Conservation (phyloP, 64 coral and sea anemone genomes). For the Montipora capricornis region DNA sequence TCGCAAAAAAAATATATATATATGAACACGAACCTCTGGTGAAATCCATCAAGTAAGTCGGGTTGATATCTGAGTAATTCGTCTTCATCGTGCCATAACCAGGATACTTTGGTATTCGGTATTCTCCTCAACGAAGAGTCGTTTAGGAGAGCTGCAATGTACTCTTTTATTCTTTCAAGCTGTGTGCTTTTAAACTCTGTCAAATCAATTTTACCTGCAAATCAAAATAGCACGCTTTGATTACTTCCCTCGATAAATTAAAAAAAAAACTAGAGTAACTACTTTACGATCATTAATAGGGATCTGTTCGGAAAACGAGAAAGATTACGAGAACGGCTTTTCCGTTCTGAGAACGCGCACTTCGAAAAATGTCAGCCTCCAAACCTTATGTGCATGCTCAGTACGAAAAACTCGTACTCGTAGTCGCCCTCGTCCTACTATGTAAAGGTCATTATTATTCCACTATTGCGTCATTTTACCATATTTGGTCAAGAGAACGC, state of each 20-base stretch:
- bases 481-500: no score
- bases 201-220: conserved; percentile 73
- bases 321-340: no score
- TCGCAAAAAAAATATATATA: background rate
- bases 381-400: no score
- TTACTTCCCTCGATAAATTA: background rate
- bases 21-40: conserved; percentile 60
- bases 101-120: conserved; percentile 64
- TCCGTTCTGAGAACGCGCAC: no score
- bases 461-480: no score
- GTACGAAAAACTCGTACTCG: no score
- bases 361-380: no score
- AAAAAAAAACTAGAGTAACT: no score
- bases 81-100: conserved; percentile 94
- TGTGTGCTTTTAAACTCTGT: conserved; percentile 80
- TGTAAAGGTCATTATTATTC: no score
- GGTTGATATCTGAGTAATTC: conserved; percentile 90
- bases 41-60: conserved; percentile 76
- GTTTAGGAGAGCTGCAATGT: conserved; percentile 63
- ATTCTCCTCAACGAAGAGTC: conserved; percentile 60
- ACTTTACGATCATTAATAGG: no score
- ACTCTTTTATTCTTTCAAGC: conserved; percentile 70
- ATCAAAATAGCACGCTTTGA: background rate
- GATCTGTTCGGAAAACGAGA: no score
- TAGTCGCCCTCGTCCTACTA: no score